These are phyloP conservation scores for Sorex fumeus DNA, from an alignment of 2,113 vertebrate genomes.

Conservation along the genomic window DNA sequence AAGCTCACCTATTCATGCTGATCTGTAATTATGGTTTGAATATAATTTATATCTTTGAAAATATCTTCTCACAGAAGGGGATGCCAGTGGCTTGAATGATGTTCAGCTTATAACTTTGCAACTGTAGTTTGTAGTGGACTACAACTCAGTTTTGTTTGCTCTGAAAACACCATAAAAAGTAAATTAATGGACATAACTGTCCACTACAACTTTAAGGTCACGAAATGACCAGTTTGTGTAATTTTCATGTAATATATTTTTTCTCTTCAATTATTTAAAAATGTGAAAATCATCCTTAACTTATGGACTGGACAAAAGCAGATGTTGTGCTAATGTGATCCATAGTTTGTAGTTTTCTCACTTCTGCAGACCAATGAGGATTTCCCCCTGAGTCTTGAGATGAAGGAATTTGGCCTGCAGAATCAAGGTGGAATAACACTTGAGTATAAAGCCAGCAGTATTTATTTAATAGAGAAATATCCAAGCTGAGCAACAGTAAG, in stretches of 20 bases:
- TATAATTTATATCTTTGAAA: background rate
- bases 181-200: background rate
- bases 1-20: background rate
- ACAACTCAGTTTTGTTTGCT: background rate
- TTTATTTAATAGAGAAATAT: background rate
- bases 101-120: background rate
- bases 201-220: background rate
- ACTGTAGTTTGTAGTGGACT: background rate
- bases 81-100: background rate
- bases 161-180: background rate
- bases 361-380: background rate
- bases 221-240: background rate
- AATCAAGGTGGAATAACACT: background rate
- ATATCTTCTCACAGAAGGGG: background rate
- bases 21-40: background rate
- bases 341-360: background rate
- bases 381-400: background rate
- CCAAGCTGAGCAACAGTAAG: background rate
- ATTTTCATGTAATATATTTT: constrained; percentile 1
- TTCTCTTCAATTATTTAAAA: background rate
- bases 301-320: background rate
- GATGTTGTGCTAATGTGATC: background rate
- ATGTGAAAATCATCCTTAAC: background rate
- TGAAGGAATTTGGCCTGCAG: background rate
- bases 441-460: background rate